Base-by-base conservation (phyloP, 2,888 invertebrate genomes). In the Thalpophila matura region DNA sequence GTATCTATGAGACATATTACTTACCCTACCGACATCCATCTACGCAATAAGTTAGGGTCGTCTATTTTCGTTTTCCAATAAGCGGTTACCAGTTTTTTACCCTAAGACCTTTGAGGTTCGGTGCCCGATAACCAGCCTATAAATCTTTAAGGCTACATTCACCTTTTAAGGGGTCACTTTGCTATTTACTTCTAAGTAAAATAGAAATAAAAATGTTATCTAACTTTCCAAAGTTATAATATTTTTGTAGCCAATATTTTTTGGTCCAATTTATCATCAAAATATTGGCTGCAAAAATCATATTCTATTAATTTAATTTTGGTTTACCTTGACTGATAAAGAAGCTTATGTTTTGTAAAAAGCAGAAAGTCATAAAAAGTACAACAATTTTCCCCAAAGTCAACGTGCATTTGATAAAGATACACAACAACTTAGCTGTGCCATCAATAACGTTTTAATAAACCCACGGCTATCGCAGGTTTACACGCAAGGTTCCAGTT, bases 371-470 rank as follows among this genome's bases (percentile, higher is more conserved):
- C 40, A 49, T 37, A 47, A 56, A 49, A 60, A 50, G 27, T 10
- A 50, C 38, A 38, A 53, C 3, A 43, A 26, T 66, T 42, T n/a
- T 55, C 42, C 73, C 71, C 69, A 38, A 74, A 71, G 57, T 47
- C 67, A 50, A 76, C 61, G 35, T 77, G 40, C 42, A 72, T 77
- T 85, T 86, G 84, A 88, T 87, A 81, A 82, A 85, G 77, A 83
- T 83, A 88, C 85, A 86, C 80, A 81, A 86, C 80, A 81, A 84
- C 80, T 81, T 81, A 81, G 79, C 84, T 61, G 76, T 74, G 69
- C 83, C 89, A 91, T 91, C 86, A 90, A 91, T 91, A 90, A 92
- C 82, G 81, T 86, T 91, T 88, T 90, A 90, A 92, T 90, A 90
- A 90, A 86, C 70, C 66, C 70, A 64, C 62, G 55, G 79, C 83